Evolutionary conservation across 2,797 vertebrate species (phyloP), one percentile per base, ranked within the genome.

Genomic region (Sebastes oblongus): DNA sequence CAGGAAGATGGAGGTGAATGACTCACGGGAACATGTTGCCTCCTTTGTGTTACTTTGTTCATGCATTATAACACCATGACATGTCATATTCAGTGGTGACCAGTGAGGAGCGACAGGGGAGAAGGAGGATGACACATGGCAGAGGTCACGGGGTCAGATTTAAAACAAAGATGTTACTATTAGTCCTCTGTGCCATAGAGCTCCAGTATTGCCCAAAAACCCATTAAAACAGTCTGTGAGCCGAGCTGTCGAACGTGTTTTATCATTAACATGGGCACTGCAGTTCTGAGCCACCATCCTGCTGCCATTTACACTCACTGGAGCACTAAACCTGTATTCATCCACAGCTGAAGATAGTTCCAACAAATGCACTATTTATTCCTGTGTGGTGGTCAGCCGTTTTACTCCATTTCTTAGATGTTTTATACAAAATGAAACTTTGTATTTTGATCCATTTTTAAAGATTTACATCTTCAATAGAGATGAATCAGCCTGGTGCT

Each of bases 311-410:
- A 50, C 18, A 50, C 46, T 50, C 46, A 50, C 58, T 22, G 42
- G 42, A 46, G 16, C 16, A 20, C 2, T 8, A 22, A 52, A 18
- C 39, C 32, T 75, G 20, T 30, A 66, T 62, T 66, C 39, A 70
- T 76, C 46, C 54, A 42, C 75, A 67, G 32, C 39, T 75, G 8
- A 83, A 77, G 77, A 56, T 59, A 56, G 11, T 74, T 9, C 61
- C 16, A 61, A 70, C 5, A 71, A n/a, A 71, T 61, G 54, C 22
- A 24, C 13, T 32, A 1, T 66, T 22, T 12, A 29, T 65, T 60
- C 46, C 24, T 59, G 22, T 34, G 56, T 42, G 59, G 46, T 50
- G 46, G 46, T 50, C 42, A 46, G 42, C 42, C 7, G 42, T 46
- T 46, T 46, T 18, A 46, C 39, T 16, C 14, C 3, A 16, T 46